These are phyloP conservation scores for Mythimna loreyi DNA, from an alignment of 2,888 invertebrate genomes.

Conservation along the genomic window DNA sequence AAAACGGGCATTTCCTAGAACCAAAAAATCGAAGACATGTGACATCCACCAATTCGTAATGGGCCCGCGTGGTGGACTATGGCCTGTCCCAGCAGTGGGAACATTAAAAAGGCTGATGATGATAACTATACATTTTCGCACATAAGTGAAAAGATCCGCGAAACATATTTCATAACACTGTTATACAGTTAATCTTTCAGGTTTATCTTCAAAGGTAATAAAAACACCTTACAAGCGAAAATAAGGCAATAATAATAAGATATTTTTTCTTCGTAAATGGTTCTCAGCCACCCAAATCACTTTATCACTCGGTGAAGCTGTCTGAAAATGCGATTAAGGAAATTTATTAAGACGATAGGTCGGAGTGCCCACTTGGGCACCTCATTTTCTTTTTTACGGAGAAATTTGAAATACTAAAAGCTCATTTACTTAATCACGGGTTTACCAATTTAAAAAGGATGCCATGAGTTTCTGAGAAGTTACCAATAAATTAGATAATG, in stretches of 20 bases:
- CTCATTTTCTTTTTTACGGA: constrained; percentile 15
- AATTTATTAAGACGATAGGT: constrained; percentile 31
- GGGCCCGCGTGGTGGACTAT: no score
- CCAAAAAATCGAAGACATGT: no score
- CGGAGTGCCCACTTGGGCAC: constrained; percentile 1
- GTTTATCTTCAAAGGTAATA: constrained; percentile 42
- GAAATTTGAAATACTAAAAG: not conserved
- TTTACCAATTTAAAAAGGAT: not conserved
- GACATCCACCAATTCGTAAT: no score
- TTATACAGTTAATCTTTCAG: constrained; percentile 7
- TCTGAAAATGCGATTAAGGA: constrained; percentile 29
- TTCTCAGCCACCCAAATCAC: constrained; percentile 30
- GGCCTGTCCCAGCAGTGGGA: no score
- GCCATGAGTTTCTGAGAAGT: no score
- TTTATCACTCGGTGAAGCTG: constrained; percentile 42
- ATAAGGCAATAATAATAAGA: constrained; percentile 25
- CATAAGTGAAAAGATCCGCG: not conserved
- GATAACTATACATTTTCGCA: not conserved
- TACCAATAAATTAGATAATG: not conserved
- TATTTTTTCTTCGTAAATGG: constrained; percentile 20
- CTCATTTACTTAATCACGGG: not conserved
- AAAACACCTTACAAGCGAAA: constrained; percentile 25
- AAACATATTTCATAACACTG: not conserved
- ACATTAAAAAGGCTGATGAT: no score
- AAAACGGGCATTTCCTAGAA: no score